Evolutionary conservation across 2,888 invertebrate genomes (phyloP).

Genomic region (Noctua janthe): DNA sequence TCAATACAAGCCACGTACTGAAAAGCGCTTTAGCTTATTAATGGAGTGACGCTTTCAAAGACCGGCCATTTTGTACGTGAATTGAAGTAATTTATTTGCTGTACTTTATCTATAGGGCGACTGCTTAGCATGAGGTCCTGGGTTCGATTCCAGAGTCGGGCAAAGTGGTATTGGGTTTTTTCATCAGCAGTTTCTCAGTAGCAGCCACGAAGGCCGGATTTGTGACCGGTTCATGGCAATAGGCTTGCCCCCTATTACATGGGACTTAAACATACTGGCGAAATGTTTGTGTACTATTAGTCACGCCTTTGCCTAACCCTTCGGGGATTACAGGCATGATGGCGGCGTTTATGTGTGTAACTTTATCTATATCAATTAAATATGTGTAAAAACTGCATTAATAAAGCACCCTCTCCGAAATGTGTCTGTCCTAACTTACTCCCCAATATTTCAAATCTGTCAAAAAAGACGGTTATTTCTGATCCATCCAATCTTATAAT

Average conservation of each 20-base stretch:
- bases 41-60: constrained; percentile 47
- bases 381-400: constrained; percentile 20
- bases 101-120: background rate
- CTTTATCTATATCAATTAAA: constrained; percentile 2
- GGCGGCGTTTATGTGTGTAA: background rate
- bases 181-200: no score
- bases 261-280: no score
- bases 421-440: constrained; percentile 33
- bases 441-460: constrained; percentile 41
- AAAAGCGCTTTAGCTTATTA: constrained; percentile 46
- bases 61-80: constrained; percentile 27
- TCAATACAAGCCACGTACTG: constrained; percentile 39
- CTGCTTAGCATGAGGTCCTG: no score
- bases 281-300: no score
- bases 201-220: no score
- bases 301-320: no score
- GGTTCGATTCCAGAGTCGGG: no score
- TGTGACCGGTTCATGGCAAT: no score
- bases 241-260: no score
- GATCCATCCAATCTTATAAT: constrained; percentile 52
- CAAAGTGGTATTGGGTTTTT: no score
- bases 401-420: constrained; percentile 15
- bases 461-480: constrained; percentile 41
- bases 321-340: no score
- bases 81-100: constrained; percentile 35